Evolutionary conservation across 2,888 invertebrate species (phyloP).

Genomic region (Esperia sulphurella): DNA sequence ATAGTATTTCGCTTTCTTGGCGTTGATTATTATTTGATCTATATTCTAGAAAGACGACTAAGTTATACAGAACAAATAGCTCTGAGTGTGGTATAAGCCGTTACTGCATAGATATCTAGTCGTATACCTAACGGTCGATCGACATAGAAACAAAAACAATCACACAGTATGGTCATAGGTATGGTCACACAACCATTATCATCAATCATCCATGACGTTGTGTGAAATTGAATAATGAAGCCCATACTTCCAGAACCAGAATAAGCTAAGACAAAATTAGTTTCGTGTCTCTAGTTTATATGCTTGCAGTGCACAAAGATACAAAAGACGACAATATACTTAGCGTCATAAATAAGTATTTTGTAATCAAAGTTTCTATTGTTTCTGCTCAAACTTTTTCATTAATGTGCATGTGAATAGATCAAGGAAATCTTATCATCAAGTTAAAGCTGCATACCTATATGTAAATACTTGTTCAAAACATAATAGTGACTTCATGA

Average conservation of each 20-base stretch:
- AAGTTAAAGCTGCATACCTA: too few relatives aligned
- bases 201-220: conserved; percentile 26
- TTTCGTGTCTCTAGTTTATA: conserved; percentile 12
- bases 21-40: neutral
- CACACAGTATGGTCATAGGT: neutral
- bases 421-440: too few relatives aligned
- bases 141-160: conserved; percentile 30
- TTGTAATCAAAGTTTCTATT: too few relatives aligned
- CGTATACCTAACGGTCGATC: conserved; percentile 9
- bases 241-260: neutral
- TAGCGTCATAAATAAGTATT: too few relatives aligned
- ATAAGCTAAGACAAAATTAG: neutral
- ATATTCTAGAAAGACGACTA: neutral
- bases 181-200: conserved; percentile 23
- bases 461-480: too few relatives aligned
- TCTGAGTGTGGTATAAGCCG: conserved; percentile 10
- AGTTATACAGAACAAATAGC: neutral
- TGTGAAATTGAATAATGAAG: conserved; percentile 17
- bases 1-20: too few relatives aligned
- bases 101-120: conserved; percentile 12
- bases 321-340: neutral
- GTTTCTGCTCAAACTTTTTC: too few relatives aligned
- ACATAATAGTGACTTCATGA: too few relatives aligned
- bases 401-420: too few relatives aligned
- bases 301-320: neutral